Percentiles rank a stretch among this genome's conserved stretches.
Conservation (phyloP, 2,888 invertebrate genomes). For the Polymixis lichenea region DNA sequence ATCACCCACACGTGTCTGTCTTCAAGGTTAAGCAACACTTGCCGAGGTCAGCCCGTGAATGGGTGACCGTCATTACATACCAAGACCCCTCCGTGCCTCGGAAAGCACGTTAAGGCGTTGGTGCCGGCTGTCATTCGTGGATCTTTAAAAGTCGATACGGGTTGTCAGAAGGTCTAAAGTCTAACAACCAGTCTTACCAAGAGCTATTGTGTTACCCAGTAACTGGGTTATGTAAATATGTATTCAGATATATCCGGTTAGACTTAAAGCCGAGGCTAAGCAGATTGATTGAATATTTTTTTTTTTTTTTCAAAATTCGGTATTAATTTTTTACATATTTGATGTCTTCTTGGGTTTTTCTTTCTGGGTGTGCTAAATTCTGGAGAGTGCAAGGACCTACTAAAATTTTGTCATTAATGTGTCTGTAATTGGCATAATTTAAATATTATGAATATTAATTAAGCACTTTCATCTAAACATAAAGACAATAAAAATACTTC, state of each 20-base stretch:
- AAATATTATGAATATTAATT: slow-evolving; percentile 18
- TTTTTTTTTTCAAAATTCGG: not conserved
- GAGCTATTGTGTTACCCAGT: not conserved
- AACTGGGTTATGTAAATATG: not conserved
- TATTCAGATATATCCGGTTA: not conserved
- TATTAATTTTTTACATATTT: not conserved
- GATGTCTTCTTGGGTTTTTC: not conserved
- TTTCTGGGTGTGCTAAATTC: not conserved
- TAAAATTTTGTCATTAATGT: not conserved
- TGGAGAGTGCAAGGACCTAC: slow-evolving; percentile 9
- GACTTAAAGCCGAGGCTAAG: not conserved
- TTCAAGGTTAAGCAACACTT: not conserved
- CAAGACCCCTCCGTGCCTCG: not conserved
- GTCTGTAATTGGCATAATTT: not conserved
- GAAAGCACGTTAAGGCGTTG: not conserved
- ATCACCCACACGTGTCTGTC: not conserved
- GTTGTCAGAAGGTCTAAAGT: not conserved
- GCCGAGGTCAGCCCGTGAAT: not conserved
- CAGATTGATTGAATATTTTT: not conserved
- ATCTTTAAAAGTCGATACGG: not conserved
- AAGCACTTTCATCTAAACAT: slow-evolving; percentile 1
- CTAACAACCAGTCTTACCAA: not conserved
- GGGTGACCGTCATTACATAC: not conserved
- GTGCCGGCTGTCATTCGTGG: not conserved
- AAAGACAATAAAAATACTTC: not conserved